phyloP scores from a whole-genome alignment of 2,888 invertebrate species.

The Podotricha telesiphe region DNA sequence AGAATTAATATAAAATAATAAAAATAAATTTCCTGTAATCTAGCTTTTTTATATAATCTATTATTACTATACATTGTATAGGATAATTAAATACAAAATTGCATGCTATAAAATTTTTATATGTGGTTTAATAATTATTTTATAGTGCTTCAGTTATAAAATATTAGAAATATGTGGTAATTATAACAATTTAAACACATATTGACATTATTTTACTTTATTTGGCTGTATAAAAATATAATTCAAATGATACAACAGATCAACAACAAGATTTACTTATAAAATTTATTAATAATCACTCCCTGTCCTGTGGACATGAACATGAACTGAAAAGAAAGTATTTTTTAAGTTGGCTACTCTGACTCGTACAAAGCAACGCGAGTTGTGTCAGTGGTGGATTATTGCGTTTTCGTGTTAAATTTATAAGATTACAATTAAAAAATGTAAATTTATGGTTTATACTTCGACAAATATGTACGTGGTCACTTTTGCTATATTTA shows the following conservation, averaged over 20 bases:
- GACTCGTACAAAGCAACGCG: conserved; percentile 76
- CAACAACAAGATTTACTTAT: not conserved
- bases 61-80: no score
- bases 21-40: no score
- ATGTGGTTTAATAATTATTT: no score
- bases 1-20: no score
- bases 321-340: conserved; percentile 35
- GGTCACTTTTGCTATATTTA: conserved; percentile 42
- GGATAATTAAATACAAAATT: no score
- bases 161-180: no score
- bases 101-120: no score
- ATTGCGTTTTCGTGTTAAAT: conserved; percentile 69
- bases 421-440: conserved; percentile 56
- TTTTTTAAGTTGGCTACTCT: conserved; percentile 56
- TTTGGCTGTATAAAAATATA: not conserved
- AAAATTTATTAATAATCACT: not conserved
- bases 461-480: conserved; percentile 51
- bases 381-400: conserved; percentile 71
- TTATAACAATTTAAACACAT: no score
- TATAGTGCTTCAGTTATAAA: no score
- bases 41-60: no score
- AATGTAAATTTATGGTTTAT: conserved; percentile 58
- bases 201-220: not conserved
- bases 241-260: not conserved
- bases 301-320: not conserved